These are phyloP conservation scores for Chaetorhynchus papuensis DNA, from an alignment of 2,113 vertebrate genomes.

Conservation along the genomic window DNA sequence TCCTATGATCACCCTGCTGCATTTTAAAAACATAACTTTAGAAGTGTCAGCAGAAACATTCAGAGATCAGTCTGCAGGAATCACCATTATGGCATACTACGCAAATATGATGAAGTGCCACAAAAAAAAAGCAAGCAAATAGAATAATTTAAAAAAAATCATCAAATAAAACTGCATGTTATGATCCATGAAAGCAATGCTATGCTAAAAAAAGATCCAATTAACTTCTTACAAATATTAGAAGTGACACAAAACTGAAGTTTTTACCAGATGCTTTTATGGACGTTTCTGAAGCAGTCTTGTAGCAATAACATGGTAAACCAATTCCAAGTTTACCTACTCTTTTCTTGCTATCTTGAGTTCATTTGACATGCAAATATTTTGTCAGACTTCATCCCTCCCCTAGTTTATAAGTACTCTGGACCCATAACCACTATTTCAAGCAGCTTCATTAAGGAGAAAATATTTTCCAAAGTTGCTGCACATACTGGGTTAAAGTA, in stretches of 20 bases:
- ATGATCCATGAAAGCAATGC: not conserved
- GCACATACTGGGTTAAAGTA: not conserved
- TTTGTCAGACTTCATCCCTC: not conserved
- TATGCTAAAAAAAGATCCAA: not conserved
- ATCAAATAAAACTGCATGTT: not conserved
- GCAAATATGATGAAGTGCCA: not conserved
- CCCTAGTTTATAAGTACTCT: not conserved
- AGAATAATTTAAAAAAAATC: not conserved
- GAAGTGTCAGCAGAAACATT: not conserved
- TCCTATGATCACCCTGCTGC: not conserved
- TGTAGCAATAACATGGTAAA: not conserved
- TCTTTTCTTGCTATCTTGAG: not conserved
- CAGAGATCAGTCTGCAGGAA: not conserved
- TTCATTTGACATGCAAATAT: not conserved
- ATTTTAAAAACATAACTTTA: not conserved
- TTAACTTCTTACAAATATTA: not conserved
- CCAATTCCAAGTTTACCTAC: not conserved
- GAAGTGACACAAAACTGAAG: not conserved
- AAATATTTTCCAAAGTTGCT: not conserved
- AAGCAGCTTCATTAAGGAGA: not conserved
- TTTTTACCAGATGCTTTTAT: not conserved
- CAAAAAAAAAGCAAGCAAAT: not conserved
- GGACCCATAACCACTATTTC: not conserved
- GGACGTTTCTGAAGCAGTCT: not conserved
- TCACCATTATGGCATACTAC: not conserved